Evolutionary conservation across 1,140 invertebrate species (phyloP).

Genomic region (Portunus trituberculatus): DNA sequence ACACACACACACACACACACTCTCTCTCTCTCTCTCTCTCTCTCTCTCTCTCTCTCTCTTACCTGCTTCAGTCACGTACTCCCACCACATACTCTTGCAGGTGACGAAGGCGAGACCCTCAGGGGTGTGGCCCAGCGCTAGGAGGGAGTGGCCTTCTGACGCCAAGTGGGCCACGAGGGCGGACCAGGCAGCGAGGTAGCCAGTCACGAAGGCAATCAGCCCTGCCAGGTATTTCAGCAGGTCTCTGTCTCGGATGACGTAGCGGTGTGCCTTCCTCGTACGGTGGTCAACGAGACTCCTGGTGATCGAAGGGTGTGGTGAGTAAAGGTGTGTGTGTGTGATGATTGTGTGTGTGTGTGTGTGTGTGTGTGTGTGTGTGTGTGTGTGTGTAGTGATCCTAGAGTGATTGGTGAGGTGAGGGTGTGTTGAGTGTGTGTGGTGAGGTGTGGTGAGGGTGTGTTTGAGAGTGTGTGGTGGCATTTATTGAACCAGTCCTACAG

Average conservation of each 20-base stretch:
- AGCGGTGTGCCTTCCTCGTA: slow-evolving; percentile 93
- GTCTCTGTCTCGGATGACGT: slow-evolving; percentile 92
- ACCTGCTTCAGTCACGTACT: slow-evolving; percentile 73
- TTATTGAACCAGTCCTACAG: too few species aligned
- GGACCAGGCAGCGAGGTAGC: slow-evolving; percentile 93
- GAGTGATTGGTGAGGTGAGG: too few species aligned
- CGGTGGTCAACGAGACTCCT: slow-evolving; percentile 85
- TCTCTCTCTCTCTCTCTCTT: not conserved
- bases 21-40: too few species aligned
- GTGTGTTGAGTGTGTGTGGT: too few species aligned
- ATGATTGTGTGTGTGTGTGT: too few species aligned
- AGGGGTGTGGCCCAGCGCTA: slow-evolving; percentile 48
- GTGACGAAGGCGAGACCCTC: slow-evolving; percentile 62
- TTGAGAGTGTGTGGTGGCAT: too few species aligned
- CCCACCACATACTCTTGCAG: slow-evolving; percentile 70
- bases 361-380: too few species aligned
- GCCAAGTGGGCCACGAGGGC: slow-evolving; percentile 82
- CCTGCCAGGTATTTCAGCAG: slow-evolving; percentile 89
- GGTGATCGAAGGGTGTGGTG: not conserved
- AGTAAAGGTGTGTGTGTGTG: too few species aligned
- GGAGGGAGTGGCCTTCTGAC: slow-evolving; percentile 72
- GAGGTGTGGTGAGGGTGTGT: too few species aligned
- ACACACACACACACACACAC: not conserved
- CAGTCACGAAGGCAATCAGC: slow-evolving; percentile 89
- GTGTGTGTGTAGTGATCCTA: too few species aligned